Conservation (phyloP, 2,888 invertebrate species). For the Agriopis aurantiaria region DNA sequence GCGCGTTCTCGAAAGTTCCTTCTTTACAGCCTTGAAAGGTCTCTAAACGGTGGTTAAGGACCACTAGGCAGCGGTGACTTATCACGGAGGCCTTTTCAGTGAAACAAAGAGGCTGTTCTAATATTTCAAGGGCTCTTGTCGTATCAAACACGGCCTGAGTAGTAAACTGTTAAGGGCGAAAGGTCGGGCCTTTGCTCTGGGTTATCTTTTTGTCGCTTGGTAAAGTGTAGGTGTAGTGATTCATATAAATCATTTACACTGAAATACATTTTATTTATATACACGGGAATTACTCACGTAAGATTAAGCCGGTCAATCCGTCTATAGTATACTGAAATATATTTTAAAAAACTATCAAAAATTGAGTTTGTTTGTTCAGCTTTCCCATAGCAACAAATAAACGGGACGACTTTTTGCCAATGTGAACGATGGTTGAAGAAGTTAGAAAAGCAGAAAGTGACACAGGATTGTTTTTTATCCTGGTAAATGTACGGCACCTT, state of each 20-base stretch:
- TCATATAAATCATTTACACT: background rate
- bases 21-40: slow-evolving; percentile 31
- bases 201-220: slow-evolving; percentile 15
- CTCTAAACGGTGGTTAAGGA: slow-evolving; percentile 37
- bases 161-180: slow-evolving; percentile 37
- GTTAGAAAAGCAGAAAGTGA: too few relatives aligned
- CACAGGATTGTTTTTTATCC: too few relatives aligned
- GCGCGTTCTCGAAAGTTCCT: slow-evolving; percentile 31
- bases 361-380: too few relatives aligned
- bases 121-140: slow-evolving; percentile 37
- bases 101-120: slow-evolving; percentile 41
- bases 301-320: too few relatives aligned
- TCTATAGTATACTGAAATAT: too few relatives aligned
- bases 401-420: too few relatives aligned
- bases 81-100: slow-evolving; percentile 31
- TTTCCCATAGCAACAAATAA: too few relatives aligned
- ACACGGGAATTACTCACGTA: too few relatives aligned
- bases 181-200: slow-evolving; percentile 25
- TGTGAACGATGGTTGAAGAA: too few relatives aligned
- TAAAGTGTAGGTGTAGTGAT: slow-evolving; percentile 4
- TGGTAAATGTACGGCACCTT: too few relatives aligned
- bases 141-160: slow-evolving; percentile 37
- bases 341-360: too few relatives aligned
- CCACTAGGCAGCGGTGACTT: slow-evolving; percentile 27
- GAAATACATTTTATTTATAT: too few relatives aligned